Percentiles rank a stretch among this genome's conserved stretches.
Evolutionary conservation across 1,140 invertebrate genomes (phyloP).

Genomic region (Danaus melanippus): DNA sequence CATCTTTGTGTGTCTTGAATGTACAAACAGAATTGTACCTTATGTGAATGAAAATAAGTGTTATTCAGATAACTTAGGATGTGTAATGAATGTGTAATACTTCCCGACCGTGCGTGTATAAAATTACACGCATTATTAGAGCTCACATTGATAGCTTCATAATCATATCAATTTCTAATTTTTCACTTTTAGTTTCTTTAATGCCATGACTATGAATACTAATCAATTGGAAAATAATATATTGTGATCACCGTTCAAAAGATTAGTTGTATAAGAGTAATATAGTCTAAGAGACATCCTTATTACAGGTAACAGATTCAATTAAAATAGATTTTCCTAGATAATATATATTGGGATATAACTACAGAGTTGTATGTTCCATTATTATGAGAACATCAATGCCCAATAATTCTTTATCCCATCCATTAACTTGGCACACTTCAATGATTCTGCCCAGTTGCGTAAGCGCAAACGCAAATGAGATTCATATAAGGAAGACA

Average conservation of each 20-base stretch:
- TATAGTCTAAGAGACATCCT: no score
- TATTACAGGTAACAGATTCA: slow-evolving; percentile 1
- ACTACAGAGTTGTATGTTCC: no score
- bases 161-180: slow-evolving; percentile 32
- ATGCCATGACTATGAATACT: slow-evolving; percentile 8
- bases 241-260: no score
- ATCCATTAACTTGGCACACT: slow-evolving; percentile 57
- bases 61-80: no score
- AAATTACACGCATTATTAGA: slow-evolving; percentile 60
- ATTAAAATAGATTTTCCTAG: background rate
- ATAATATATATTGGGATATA: no score
- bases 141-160: slow-evolving; percentile 42
- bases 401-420: slow-evolving; percentile 26
- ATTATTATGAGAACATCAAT: background rate
- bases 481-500: slow-evolving; percentile 51
- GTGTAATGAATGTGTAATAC: background rate
- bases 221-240: background rate
- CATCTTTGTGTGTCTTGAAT: no score
- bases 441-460: slow-evolving; percentile 53
- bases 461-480: slow-evolving; percentile 63
- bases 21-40: no score
- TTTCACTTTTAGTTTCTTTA: slow-evolving; percentile 7
- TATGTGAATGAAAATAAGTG: no score
- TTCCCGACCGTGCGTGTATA: slow-evolving; percentile 33
- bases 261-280: no score